These are phyloP conservation scores for Drosophila nigricruria DNA, from an alignment of 2,888 invertebrate genomes.

Conservation along the genomic window DNA sequence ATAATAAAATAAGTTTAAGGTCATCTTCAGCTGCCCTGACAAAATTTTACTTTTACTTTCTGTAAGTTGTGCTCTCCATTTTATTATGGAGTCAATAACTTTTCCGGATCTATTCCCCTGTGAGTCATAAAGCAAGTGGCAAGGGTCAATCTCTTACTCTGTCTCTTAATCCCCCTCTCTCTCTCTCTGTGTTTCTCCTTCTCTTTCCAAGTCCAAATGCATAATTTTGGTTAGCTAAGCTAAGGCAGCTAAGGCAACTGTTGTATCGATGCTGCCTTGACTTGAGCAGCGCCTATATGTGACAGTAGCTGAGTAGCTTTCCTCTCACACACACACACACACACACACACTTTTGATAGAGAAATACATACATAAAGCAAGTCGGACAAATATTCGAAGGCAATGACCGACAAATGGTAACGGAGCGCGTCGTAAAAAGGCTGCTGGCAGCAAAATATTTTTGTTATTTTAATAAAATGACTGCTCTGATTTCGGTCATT, in stretches of 20 bases:
- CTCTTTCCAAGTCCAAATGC: slow-evolving; percentile 31
- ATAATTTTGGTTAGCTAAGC: slow-evolving; percentile 40
- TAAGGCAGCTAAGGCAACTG: too few species aligned
- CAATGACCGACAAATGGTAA: slow-evolving; percentile 69
- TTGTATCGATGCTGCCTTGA: slow-evolving; percentile 3
- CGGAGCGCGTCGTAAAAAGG: slow-evolving; percentile 51
- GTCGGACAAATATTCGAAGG: slow-evolving; percentile 48
- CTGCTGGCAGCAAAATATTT: slow-evolving; percentile 68
- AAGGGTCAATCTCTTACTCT: slow-evolving; percentile 11
- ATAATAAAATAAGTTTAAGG: background rate
- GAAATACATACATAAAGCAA: slow-evolving; percentile 10
- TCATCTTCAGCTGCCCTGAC: background rate
- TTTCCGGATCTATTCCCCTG: slow-evolving; percentile 47
- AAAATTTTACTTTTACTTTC: slow-evolving; percentile 1
- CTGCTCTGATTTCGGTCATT: slow-evolving; percentile 74
- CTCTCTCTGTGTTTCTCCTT: slow-evolving; percentile 5
- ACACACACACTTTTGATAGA: background rate
- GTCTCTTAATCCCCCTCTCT: background rate
- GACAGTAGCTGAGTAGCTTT: slow-evolving; percentile 1
- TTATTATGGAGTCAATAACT: slow-evolving; percentile 41
- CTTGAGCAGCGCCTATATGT: slow-evolving; percentile 9
- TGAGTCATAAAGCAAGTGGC: slow-evolving; percentile 46
- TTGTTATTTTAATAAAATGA: slow-evolving; percentile 77
- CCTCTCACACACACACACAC: background rate
- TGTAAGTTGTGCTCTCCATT: slow-evolving; percentile 13